Evolutionary conservation across 2,113 vertebrate species (phyloP).

Genomic region (Heterotilapia buettikoferi): DNA sequence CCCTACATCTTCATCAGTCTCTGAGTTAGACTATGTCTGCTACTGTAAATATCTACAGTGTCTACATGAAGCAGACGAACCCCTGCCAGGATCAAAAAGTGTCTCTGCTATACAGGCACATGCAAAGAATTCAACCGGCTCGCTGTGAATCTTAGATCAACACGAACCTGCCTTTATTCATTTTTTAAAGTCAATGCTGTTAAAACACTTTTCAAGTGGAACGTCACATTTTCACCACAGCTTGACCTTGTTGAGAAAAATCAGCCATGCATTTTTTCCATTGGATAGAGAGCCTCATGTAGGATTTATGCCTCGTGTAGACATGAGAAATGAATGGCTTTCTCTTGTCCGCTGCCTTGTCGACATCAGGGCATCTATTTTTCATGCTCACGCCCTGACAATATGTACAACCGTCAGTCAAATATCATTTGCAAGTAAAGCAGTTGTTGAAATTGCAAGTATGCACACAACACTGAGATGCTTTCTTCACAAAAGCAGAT

Average conservation of each 20-base stretch:
- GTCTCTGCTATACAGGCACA: neutral
- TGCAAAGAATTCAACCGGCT: neutral
- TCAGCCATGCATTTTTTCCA: neutral
- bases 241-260: neutral
- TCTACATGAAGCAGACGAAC: neutral
- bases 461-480: neutral
- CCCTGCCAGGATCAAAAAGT: neutral
- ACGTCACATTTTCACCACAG: neutral
- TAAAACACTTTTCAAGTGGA: neutral
- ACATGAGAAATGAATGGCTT: slow-evolving; percentile 12
- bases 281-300: neutral
- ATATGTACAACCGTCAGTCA: slow-evolving; percentile 6
- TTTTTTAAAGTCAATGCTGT: neutral
- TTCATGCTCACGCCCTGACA: slow-evolving; percentile 10
- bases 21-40: neutral
- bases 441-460: neutral
- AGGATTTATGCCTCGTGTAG: slow-evolving; percentile 8
- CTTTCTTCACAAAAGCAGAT: neutral
- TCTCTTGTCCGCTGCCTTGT: neutral
- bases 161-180: neutral
- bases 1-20: neutral
- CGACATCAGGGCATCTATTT: slow-evolving; percentile 13
- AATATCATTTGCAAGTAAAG: neutral
- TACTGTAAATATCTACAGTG: neutral
- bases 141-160: neutral